Conservation (phyloP, 2,797 vertebrate genomes). For the Falco novaeseelandiae region DNA sequence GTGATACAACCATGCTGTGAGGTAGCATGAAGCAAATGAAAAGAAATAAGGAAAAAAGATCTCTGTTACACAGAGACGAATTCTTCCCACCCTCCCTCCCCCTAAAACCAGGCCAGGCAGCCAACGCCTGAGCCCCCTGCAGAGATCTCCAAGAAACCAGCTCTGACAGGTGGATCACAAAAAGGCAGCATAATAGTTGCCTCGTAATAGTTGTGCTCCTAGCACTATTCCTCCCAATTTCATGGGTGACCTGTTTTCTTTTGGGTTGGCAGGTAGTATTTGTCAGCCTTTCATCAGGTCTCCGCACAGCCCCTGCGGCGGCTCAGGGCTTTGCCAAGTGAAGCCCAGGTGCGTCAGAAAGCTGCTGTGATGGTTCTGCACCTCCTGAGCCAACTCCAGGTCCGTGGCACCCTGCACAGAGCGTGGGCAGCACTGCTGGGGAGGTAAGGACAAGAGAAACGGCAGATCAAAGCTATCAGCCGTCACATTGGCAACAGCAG, state of each 20-base stretch:
- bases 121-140: neutral
- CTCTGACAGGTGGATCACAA: neutral
- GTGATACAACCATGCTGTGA: slow-evolving; percentile 30
- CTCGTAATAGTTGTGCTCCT: neutral
- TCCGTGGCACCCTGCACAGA: rapidly evolving
- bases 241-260: neutral
- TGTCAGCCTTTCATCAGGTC: neutral
- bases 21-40: slow-evolving; percentile 16
- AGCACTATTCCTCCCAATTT: neutral
- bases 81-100: neutral
- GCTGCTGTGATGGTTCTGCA: neutral
- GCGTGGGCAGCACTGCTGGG: neutral
- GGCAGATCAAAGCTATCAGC: neutral
- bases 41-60: neutral
- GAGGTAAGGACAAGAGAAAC: neutral
- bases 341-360: neutral
- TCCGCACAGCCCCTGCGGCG: neutral
- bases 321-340: neutral
- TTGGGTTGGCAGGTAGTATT: neutral
- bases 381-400: neutral
- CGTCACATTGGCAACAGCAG: neutral
- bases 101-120: neutral
- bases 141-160: neutral
- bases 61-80: neutral
- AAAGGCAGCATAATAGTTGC: neutral